Evolutionary conservation across 2,113 vertebrate genomes (phyloP), one percentile per base, ranked within the genome.

Genomic region (Lepus europaeus): DNA sequence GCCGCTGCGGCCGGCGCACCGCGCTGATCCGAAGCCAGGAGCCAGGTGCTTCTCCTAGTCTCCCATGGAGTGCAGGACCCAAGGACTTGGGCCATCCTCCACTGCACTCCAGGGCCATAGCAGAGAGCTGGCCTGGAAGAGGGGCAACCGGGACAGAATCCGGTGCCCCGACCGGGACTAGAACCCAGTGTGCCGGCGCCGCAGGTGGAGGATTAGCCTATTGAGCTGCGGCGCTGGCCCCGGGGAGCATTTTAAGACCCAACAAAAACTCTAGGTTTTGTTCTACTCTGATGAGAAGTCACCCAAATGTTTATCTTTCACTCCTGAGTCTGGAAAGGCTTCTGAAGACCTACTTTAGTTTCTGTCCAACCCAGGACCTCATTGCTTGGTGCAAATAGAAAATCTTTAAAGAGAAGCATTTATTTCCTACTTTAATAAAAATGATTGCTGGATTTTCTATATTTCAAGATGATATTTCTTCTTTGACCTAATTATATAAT

Each of bases 261-360:
- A 63, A 45, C n/a, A 73, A 80, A 96, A 93, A 81, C n/a, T 2
- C 45, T 78, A 86, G 29, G 23, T 74, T 72, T 82, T 51, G 11
- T 82, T 88, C 87, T 78, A 70, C 64, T 45, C 59, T 77, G 51
- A 89, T 12, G 19, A 51, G 77, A 94, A 68, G 23, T 78, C 78
- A 73, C 16, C 6, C 79, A 84, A 74, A 64, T 19, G 85, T 82
- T 83, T 74, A 53, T 70, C 85, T 94, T 96, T 91, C 39, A 93
- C 63, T 77, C 17, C 8, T 63, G 56, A 87, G 11, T 89, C 87
- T 80, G 79, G 79, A 81, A 91, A 87, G 31, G 23, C 53, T 83
- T 93, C 69, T 53, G 53, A 89, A 90, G 68, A 78, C 13, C 63
- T 72, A 3, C 56, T 68, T 85, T 56, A 36, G 4, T 49, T 81